These are phyloP conservation scores for Corythaeola cristata DNA, from an alignment of 2,113 vertebrate species.

Conservation along the genomic window DNA sequence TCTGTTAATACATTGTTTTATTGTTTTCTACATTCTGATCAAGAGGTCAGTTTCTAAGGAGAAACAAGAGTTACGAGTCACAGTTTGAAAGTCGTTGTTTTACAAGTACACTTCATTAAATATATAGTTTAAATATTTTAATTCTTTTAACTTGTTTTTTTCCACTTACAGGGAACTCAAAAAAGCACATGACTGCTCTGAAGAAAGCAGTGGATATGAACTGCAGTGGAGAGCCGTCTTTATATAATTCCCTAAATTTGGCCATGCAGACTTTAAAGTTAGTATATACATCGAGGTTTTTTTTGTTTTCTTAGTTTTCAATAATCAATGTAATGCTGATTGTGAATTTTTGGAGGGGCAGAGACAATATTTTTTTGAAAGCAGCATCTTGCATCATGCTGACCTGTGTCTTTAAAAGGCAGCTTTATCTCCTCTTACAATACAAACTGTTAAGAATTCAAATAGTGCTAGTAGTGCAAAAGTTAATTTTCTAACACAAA, in stretches of 20 bases:
- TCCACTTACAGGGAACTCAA: conserved; percentile 85
- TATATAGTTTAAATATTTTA: background rate
- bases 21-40: background rate
- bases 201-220: conserved; percentile 89
- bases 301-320: background rate
- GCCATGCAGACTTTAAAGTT: conserved; percentile 93
- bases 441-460: background rate
- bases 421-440: background rate
- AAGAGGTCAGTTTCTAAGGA: background rate
- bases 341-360: background rate
- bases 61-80: background rate
- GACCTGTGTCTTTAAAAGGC: background rate
- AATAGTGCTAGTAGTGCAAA: background rate
- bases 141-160: background rate
- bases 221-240: conserved; percentile 93
- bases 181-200: conserved; percentile 86
- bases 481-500: background rate
- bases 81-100: background rate
- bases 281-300: conserved; percentile 36
- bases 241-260: conserved; percentile 92
- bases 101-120: background rate
- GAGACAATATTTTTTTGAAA: background rate
- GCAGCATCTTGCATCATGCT: background rate
- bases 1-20: background rate
- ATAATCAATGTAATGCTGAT: background rate